Conservation (phyloP, 1,140 invertebrate species). For the Ptiloglossa arizonensis region DNA sequence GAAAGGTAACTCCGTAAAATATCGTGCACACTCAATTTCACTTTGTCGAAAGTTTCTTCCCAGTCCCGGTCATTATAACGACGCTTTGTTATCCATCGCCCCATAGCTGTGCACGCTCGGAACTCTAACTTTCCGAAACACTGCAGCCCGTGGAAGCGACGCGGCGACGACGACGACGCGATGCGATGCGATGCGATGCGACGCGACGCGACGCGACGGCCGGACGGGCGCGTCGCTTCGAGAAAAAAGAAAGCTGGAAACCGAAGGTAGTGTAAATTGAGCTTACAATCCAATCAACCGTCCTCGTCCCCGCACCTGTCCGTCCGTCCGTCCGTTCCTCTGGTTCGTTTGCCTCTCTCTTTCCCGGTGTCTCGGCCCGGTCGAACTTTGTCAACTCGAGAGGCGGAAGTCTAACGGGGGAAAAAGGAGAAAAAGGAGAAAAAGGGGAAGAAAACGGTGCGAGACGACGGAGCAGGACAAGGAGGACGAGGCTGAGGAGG, state of each 20-base stretch:
- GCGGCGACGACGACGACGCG: not conserved
- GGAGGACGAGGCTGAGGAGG: conserved; percentile 32
- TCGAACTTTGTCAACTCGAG: conserved; percentile 47
- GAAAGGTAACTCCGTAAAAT: conserved; percentile 36
- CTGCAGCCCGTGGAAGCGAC: conserved; percentile 30
- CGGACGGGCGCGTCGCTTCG: conserved; percentile 15
- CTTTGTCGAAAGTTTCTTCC: conserved; percentile 55
- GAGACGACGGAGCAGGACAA: conserved; percentile 1
- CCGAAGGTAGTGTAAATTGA: conserved; percentile 77
- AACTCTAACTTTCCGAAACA: conserved; percentile 58
- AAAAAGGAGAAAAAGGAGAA: not conserved
- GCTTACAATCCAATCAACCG: conserved; percentile 78
- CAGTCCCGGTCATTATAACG: conserved; percentile 53
- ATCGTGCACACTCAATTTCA: conserved; percentile 51
- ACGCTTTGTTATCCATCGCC: conserved; percentile 56
- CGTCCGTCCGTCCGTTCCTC: too few relatives aligned
- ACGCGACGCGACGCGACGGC: not conserved
- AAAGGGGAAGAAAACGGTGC: not conserved
- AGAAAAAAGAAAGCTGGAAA: conserved; percentile 31
- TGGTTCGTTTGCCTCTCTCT: conserved; percentile 39
- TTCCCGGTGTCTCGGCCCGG: conserved; percentile 29
- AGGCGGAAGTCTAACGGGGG: conserved; percentile 41
- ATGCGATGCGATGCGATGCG: not conserved
- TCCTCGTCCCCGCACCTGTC: conserved; percentile 43
- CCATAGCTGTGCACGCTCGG: not conserved